Evolutionary conservation across 2,797 vertebrate genomes (phyloP).

Genomic region (Smutsia gigantea): DNA sequence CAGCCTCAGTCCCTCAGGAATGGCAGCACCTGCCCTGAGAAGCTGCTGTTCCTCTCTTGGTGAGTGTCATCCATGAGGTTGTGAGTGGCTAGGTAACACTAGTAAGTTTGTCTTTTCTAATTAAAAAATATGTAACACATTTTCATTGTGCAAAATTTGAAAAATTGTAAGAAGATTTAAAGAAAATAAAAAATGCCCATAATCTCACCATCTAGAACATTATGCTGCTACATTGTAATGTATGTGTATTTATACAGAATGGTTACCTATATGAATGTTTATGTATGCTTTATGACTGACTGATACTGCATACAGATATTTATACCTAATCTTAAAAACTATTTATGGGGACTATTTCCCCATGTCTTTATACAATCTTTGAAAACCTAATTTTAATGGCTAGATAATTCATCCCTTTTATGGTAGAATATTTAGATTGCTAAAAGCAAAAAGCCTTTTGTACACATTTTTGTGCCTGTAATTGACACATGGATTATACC

Average conservation of each 20-base stretch:
- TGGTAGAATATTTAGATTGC: not conserved
- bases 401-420: not conserved
- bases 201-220: not conserved
- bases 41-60: slow-evolving; percentile 44
- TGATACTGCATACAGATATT: not conserved
- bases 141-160: not conserved
- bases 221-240: not conserved
- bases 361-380: not conserved
- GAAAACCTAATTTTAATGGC: not conserved
- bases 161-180: not conserved
- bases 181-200: not conserved
- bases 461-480: not conserved
- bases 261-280: not conserved
- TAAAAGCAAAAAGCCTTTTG: not conserved
- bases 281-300: not conserved
- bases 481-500: not conserved
- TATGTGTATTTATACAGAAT: not conserved
- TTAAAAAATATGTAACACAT: not conserved
- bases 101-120: not conserved
- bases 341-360: not conserved
- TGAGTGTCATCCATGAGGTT: not conserved
- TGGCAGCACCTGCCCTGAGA: not conserved
- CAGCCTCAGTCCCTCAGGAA: slow-evolving; percentile 42
- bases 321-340: not conserved
- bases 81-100: not conserved